Conservation (phyloP, 2,888 invertebrate genomes). For the Loripinus fragilis region DNA sequence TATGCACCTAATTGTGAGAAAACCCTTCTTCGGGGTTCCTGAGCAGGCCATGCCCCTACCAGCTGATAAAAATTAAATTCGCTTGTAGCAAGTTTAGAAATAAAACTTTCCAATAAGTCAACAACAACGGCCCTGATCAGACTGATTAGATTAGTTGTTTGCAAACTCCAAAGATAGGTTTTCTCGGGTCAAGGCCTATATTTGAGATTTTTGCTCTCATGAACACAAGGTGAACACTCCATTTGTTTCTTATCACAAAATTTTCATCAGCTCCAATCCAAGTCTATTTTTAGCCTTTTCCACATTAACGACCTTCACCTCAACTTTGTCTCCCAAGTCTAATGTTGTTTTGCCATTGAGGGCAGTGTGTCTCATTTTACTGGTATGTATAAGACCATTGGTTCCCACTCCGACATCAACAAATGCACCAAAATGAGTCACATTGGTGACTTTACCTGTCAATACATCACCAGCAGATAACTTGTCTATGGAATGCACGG, state of each 20-base stretch:
- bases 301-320: slow-evolving; percentile 70
- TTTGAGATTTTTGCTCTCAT: no score
- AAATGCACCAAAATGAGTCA: slow-evolving; percentile 95
- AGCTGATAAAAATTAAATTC: no score
- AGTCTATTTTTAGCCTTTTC: slow-evolving; percentile 72
- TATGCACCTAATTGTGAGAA: no score
- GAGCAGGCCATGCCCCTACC: no score
- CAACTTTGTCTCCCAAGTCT: slow-evolving; percentile 77
- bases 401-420: slow-evolving; percentile 87
- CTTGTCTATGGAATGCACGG: slow-evolving; percentile 88
- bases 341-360: slow-evolving; percentile 53
- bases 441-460: slow-evolving; percentile 91
- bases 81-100: no score
- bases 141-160: no score
- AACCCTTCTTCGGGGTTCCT: no score
- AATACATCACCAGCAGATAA: slow-evolving; percentile 83
- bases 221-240: no score
- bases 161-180: no score
- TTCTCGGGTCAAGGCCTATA: no score
- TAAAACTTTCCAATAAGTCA: no score
- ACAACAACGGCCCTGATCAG: no score
- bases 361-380: slow-evolving; percentile 62
- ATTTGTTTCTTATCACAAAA: slow-evolving; percentile 26
- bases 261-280: slow-evolving; percentile 62
- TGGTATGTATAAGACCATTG: slow-evolving; percentile 84